Evolutionary conservation across 2,797 vertebrate species (phyloP).

Genomic region (Coregonus sp.): DNA sequence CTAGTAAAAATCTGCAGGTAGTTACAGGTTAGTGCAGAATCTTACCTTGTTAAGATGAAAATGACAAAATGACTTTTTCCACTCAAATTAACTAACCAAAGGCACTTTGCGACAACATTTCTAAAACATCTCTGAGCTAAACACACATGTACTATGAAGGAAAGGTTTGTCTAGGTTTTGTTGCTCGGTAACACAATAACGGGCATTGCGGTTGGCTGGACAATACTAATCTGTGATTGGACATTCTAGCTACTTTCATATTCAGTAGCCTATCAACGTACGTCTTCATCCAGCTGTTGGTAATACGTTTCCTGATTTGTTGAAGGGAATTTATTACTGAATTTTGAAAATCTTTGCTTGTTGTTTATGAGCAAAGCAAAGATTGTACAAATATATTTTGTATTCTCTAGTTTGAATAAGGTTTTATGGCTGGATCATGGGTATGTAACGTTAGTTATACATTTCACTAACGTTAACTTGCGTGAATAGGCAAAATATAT

Average conservation of each 20-base stretch:
- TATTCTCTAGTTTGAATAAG: neutral
- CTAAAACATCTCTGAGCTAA: neutral
- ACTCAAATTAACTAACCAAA: neutral
- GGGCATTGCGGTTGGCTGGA: neutral
- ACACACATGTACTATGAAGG: neutral
- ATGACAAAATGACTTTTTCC: neutral
- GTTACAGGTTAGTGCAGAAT: neutral
- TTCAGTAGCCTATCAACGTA: slow-evolving; percentile 21
- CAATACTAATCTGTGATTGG: slow-evolving; percentile 9
- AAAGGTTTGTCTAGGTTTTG: slow-evolving; percentile 1
- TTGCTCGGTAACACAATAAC: slow-evolving; percentile 37
- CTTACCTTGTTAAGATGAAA: neutral
- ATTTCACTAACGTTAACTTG: neutral
- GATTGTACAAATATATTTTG: neutral
- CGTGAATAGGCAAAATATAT: neutral
- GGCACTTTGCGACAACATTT: neutral
- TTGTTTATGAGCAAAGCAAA: neutral
- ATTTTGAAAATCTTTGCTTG: slow-evolving; percentile 40
- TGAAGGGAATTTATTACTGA: slow-evolving; percentile 8
- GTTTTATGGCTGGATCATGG: slow-evolving; percentile 31
- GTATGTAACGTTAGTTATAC: slow-evolving; percentile 30
- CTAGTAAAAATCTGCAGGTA: neutral
- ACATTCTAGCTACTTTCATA: neutral
- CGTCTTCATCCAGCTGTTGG: neutral
- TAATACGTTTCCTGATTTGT: slow-evolving; percentile 33